phyloP scores from a whole-genome alignment of 2,797 vertebrate genomes.

The Avahi laniger region DNA sequence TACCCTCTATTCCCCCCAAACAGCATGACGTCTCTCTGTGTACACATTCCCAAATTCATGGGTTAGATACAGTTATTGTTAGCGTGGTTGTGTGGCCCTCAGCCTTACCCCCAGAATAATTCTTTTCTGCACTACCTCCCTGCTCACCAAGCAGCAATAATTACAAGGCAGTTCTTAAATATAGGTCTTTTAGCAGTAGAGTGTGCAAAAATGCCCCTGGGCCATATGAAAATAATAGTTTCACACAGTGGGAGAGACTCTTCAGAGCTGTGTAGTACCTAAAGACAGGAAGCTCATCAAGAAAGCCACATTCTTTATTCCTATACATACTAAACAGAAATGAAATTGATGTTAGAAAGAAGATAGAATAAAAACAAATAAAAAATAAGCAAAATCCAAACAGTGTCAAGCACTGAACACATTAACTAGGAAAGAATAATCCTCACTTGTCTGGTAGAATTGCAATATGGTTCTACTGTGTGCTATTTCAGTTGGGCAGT shows the following conservation, averaged over 20 bases:
- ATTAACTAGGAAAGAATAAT: constrained; percentile 3
- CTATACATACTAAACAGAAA: constrained; percentile 69
- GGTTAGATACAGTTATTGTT: neutral
- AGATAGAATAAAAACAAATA: constrained; percentile 54
- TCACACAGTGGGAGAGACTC: constrained; percentile 72
- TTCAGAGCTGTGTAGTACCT: constrained; percentile 74
- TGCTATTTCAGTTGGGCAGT: constrained; percentile 46
- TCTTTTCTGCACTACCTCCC: neutral
- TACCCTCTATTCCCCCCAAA: neutral
- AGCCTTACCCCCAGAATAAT: neutral
- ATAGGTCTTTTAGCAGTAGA: constrained; percentile 70
- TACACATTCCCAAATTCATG: neutral
- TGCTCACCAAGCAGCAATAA: constrained; percentile 71
- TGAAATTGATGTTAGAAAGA: constrained; percentile 54
- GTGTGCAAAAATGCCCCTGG: constrained; percentile 71
- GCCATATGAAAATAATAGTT: constrained; percentile 81
- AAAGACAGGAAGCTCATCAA: constrained; percentile 65
- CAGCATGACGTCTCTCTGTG: neutral
- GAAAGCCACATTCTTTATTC: constrained; percentile 52
- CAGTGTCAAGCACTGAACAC: constrained; percentile 38
- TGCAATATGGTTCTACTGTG: neutral
- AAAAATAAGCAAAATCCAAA: constrained; percentile 46
- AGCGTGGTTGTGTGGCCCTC: neutral
- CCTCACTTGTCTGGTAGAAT: constrained; percentile 36
- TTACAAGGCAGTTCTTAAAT: constrained; percentile 79